Evolutionary conservation across 2,888 invertebrate species (phyloP).

Genomic region (Rhagophthalmus giganteus): DNA sequence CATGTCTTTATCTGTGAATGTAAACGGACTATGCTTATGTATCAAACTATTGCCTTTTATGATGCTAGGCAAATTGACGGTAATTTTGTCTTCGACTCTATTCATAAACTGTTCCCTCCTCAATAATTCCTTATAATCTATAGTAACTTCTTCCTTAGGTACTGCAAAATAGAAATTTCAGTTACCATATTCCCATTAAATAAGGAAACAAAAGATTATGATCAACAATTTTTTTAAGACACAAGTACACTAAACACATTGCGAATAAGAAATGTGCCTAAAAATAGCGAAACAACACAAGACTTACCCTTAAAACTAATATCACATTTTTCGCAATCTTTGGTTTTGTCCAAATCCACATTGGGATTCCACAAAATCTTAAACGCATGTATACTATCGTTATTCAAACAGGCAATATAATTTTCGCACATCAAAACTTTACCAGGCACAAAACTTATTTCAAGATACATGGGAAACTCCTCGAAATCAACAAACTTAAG

Average conservation of each 20-base stretch:
- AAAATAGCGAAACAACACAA: too few relatives aligned
- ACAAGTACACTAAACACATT: too few relatives aligned
- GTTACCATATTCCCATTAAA: too few relatives aligned
- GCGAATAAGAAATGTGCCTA: too few relatives aligned
- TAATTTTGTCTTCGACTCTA: slow-evolving; percentile 46
- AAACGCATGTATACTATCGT: slow-evolving; percentile 66
- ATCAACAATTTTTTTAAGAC: too few relatives aligned
- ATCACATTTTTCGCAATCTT: slow-evolving; percentile 26
- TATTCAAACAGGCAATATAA: slow-evolving; percentile 66
- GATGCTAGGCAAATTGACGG: slow-evolving; percentile 53
- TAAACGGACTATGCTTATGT: slow-evolving; percentile 55
- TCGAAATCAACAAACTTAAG: slow-evolving; percentile 72
- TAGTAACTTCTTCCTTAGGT: slow-evolving; percentile 32
- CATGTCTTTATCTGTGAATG: slow-evolving; percentile 54
- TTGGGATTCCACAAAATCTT: slow-evolving; percentile 50
- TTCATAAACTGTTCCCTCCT: slow-evolving; percentile 44
- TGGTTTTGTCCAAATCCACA: slow-evolving; percentile 12
- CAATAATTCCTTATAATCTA: slow-evolving; percentile 50
- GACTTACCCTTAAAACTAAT: slow-evolving; percentile 45
- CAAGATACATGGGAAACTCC: slow-evolving; percentile 66
- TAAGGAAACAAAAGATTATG: too few relatives aligned
- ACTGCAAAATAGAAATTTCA: too few relatives aligned
- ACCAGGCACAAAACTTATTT: slow-evolving; percentile 64
- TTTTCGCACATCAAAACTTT: slow-evolving; percentile 68
- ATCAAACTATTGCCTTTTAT: slow-evolving; percentile 53